phyloP scores from a whole-genome alignment of 2,888 invertebrate species.

The Esperia sulphurella region DNA sequence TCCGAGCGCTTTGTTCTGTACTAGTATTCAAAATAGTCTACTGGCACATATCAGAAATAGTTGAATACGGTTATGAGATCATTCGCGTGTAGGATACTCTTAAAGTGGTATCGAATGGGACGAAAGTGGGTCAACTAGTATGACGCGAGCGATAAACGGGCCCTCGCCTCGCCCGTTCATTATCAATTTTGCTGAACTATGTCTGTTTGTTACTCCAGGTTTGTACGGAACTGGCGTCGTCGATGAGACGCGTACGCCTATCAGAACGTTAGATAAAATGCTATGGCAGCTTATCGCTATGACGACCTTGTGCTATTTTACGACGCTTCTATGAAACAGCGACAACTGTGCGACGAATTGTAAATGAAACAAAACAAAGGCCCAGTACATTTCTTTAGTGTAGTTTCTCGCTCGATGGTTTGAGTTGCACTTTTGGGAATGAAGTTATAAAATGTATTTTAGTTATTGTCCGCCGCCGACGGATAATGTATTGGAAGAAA shows the following conservation, averaged over 20 bases:
- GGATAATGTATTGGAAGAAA: constrained; percentile 4
- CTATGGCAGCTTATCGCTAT: not conserved
- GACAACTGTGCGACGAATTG: constrained; percentile 3
- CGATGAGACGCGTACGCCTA: not conserved
- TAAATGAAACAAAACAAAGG: not conserved
- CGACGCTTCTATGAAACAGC: not conserved
- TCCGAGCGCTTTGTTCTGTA: constrained; percentile 35
- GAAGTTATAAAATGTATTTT: constrained; percentile 2
- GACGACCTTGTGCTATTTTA: constrained; percentile 8
- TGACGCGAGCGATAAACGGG: constrained; percentile 73
- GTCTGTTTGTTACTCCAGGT: not conserved
- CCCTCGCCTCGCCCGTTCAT: constrained; percentile 52
- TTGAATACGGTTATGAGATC: constrained; percentile 40
- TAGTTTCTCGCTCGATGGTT: not conserved
- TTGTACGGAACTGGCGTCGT: not conserved
- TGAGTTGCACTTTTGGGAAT: constrained; percentile 7
- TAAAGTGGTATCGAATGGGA: constrained; percentile 65
- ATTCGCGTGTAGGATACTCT: constrained; percentile 45
- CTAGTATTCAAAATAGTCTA: constrained; percentile 36
- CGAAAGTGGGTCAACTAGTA: constrained; percentile 70
- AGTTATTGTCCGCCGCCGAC: constrained; percentile 6
- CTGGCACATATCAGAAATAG: constrained; percentile 28
- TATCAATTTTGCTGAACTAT: constrained; percentile 53
- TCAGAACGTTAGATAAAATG: not conserved
- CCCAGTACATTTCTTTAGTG: not conserved